Evolutionary conservation across 2,888 invertebrate species (phyloP).

Genomic region (Prosopocoilus inquinatus): DNA sequence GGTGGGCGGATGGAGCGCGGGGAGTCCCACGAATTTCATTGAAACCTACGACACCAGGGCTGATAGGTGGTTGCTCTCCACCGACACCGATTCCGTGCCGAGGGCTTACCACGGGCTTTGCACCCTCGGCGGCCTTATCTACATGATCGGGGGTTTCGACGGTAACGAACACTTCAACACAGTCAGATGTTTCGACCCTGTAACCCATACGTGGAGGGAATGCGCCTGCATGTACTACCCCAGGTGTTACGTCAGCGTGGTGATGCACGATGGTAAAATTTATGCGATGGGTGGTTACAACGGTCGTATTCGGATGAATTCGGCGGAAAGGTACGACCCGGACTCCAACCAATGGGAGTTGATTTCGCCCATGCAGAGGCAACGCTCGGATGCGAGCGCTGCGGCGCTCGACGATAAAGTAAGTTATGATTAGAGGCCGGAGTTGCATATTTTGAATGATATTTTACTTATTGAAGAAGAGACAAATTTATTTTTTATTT

Average conservation of each 20-base stretch:
- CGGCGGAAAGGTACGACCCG: constrained; percentile 77
- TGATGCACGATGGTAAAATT: constrained; percentile 66
- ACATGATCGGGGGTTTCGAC: constrained; percentile 82
- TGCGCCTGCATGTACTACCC: constrained; percentile 79
- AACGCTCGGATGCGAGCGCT: constrained; percentile 77
- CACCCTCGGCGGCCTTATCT: constrained; percentile 66
- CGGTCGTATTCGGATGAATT: constrained; percentile 71
- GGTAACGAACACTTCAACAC: constrained; percentile 76
- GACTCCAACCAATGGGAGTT: constrained; percentile 76
- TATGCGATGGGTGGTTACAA: constrained; percentile 85
- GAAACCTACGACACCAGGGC: constrained; percentile 78
- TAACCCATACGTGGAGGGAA: constrained; percentile 71
- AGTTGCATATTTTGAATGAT: too few species aligned
- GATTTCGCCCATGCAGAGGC: constrained; percentile 71
- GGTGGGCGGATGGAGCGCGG: constrained; percentile 82
- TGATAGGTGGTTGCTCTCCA: constrained; percentile 72
- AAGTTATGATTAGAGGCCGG: constrained; percentile 3
- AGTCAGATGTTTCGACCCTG: constrained; percentile 77
- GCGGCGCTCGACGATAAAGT: constrained; percentile 66
- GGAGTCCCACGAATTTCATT: constrained; percentile 77
- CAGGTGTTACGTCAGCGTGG: constrained; percentile 77
- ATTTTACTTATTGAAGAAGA: too few species aligned
- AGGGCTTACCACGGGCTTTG: constrained; percentile 80
- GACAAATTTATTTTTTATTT: too few species aligned
- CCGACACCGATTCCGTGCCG: constrained; percentile 65